phyloP scores from a whole-genome alignment of 1,140 invertebrate species.

The Globodera rostochiensis region DNA sequence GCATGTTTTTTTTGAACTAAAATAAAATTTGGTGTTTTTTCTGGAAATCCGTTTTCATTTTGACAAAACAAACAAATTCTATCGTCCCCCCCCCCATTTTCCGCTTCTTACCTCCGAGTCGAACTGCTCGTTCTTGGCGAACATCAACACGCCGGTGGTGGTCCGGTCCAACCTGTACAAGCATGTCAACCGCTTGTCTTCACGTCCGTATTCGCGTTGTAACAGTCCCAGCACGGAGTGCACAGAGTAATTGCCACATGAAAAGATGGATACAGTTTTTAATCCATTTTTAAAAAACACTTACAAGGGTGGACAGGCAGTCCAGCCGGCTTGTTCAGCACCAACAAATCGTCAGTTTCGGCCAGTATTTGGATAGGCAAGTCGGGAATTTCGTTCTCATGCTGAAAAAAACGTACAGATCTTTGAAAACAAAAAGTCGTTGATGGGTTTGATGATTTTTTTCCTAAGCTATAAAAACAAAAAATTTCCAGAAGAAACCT shows the following conservation, averaged over 20 bases:
- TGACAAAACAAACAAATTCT: conserved; percentile 27
- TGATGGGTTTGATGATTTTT: no score
- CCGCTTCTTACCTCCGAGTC: conserved; percentile 45
- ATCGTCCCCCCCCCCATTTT: conserved; percentile 31
- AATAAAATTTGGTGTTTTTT: conserved; percentile 13
- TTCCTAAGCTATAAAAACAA: no score
- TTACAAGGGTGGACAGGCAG: conserved; percentile 85
- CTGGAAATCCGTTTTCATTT: background rate
- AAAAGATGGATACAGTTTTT: background rate
- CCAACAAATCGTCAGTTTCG: conserved; percentile 95
- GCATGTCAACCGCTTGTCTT: conserved; percentile 39
- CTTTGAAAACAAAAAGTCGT: no score
- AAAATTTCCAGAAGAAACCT: no score
- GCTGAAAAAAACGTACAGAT: conserved; percentile 9
- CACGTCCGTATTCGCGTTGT: conserved; percentile 34
- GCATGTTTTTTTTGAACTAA: conserved; percentile 76
- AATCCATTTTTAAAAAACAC: conserved; percentile 53
- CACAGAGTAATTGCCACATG: conserved; percentile 57
- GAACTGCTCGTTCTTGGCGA: conserved; percentile 75
- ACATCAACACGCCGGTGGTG: conserved; percentile 88
- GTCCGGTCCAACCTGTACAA: conserved; percentile 75
- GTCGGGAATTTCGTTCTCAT: conserved; percentile 34
- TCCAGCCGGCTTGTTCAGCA: conserved; percentile 98
- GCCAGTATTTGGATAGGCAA: conserved; percentile 75
- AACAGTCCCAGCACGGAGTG: conserved; percentile 59